Evolutionary conservation across 2,888 invertebrate genomes (phyloP).

Genomic region (Erebia ligea): DNA sequence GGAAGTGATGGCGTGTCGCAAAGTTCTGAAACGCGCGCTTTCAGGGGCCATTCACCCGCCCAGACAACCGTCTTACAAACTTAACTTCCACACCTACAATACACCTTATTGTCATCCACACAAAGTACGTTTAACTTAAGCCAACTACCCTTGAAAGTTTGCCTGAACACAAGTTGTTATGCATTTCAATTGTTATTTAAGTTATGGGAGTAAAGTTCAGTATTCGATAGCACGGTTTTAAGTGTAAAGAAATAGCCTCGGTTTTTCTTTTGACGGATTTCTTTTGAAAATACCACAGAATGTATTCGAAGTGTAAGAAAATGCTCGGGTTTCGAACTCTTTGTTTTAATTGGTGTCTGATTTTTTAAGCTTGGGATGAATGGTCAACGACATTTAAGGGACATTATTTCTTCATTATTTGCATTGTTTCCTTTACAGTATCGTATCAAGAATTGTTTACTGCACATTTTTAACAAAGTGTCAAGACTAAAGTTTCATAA

Average conservation of each 20-base stretch:
- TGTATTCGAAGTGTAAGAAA: conserved; percentile 52
- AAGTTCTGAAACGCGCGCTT: conserved; percentile 71
- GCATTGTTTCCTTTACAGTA: conserved; percentile 5
- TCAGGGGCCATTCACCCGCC: conserved; percentile 70
- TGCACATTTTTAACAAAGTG: background rate
- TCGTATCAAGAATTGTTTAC: background rate
- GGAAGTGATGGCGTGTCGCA: conserved; percentile 72
- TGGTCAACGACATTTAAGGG: conserved; percentile 20
- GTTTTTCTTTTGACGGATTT: conserved; percentile 57
- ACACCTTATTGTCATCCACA: conserved; percentile 43
- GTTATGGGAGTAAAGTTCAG: conserved; percentile 34
- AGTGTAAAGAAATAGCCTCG: conserved; percentile 44
- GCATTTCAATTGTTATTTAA: conserved; percentile 30
- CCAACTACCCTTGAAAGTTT: conserved; percentile 36
- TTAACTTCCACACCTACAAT: conserved; percentile 38
- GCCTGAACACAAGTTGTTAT: conserved; percentile 39
- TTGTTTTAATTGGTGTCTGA: conserved; percentile 41
- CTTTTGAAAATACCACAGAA: conserved; percentile 51
- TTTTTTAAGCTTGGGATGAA: conserved; percentile 30
- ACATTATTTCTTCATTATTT: background rate
- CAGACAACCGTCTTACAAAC: conserved; percentile 52
- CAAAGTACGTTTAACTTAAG: conserved; percentile 50
- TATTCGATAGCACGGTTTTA: conserved; percentile 31
- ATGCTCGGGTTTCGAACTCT: conserved; percentile 36
- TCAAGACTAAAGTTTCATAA: too few relatives aligned